Percentiles rank a stretch among this genome's conserved stretches.
Evolutionary conservation across 2,113 vertebrate species (phyloP).

Genomic region (Acrocephalus kingi): DNA sequence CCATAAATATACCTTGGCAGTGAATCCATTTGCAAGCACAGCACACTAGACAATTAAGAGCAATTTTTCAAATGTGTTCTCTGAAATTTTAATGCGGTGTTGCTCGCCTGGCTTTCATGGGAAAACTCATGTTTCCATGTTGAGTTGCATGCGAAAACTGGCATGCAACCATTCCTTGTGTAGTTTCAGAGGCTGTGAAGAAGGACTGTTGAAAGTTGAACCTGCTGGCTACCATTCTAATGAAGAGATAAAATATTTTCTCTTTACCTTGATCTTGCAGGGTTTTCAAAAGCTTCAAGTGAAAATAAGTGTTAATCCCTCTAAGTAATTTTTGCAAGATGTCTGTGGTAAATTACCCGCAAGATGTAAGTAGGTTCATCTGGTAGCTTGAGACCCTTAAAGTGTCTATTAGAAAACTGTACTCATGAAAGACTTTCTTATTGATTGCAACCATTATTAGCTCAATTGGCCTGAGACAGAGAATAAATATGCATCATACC

Average conservation of each 20-base stretch:
- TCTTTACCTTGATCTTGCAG: not conserved
- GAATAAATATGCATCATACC: conserved; percentile 67
- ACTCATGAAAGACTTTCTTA: conserved; percentile 74
- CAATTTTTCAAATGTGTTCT: conserved; percentile 16
- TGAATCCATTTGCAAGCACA: not conserved
- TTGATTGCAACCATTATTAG: conserved; percentile 79
- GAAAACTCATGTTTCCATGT: not conserved
- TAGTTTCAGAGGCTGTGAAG: not conserved
- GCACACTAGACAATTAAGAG: not conserved
- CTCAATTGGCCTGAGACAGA: conserved; percentile 62
- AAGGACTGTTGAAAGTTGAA: conserved; percentile 5
- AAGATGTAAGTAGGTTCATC: conserved; percentile 67
- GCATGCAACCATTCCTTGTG: not conserved
- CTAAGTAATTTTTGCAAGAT: conserved; percentile 54
- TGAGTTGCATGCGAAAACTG: conserved; percentile 5
- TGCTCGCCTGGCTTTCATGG: not conserved
- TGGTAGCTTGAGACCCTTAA: conserved; percentile 62
- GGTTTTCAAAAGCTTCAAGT: conserved; percentile 22
- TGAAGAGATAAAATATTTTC: not conserved
- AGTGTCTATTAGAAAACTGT: conserved; percentile 69
- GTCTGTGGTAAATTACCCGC: conserved; percentile 49
- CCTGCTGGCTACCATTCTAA: not conserved
- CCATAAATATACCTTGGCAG: conserved; percentile 44
- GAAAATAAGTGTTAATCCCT: conserved; percentile 57
- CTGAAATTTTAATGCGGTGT: not conserved